Base-by-base conservation (phyloP, 2,113 vertebrate genomes). In the Proteles cristata region DNA sequence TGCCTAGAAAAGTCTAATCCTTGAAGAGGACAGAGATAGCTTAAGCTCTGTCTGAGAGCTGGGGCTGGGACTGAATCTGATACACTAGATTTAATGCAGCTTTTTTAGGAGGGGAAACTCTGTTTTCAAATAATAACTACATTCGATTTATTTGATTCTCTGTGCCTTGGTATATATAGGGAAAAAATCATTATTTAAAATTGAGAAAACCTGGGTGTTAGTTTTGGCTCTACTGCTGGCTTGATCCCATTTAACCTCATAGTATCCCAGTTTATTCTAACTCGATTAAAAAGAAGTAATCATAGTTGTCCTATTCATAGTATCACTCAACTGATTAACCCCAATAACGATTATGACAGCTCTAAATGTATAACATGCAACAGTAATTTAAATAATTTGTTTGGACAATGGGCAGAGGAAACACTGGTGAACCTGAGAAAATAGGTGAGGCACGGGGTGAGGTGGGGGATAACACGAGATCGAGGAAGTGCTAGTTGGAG, bases 281-380 rank as follows among this genome's bases (percentile, higher is more conserved):
- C 21, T 88, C 10, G 68, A 68, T 84, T 97, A 76, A 93, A 74
- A 9, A 90, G 50, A 94, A 92, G 35, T 77, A 95, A 90, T 96
- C 71, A 86, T 53, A 84, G 91, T 89, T 25, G 5, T 66, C 45
- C 39, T 92, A 63, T 96, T 94, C 92, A 94, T 35, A 58, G 17
- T 93, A 94, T 94, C 77, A 93, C 35, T 97, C 73, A 96, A 91
- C 79, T 87, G 48, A 92, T 97, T 97, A 97, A 93, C 68, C 48
- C 88, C 82, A 81, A 33, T 96, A 96, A 97, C 21, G 68, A 87
- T 86, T 90, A 96, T 93, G 93, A 92, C 84, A 97, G 83, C 74
- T 94, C 58, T 93, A 89, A 95, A 88, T 97, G 26, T 90, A 91
- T 87, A 80, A 84, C 89, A 90, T 93, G 83, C 43, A 90, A 48